Evolutionary conservation across 2,888 invertebrate genomes (phyloP).

Genomic region (Listrodromus nycthemerus): DNA sequence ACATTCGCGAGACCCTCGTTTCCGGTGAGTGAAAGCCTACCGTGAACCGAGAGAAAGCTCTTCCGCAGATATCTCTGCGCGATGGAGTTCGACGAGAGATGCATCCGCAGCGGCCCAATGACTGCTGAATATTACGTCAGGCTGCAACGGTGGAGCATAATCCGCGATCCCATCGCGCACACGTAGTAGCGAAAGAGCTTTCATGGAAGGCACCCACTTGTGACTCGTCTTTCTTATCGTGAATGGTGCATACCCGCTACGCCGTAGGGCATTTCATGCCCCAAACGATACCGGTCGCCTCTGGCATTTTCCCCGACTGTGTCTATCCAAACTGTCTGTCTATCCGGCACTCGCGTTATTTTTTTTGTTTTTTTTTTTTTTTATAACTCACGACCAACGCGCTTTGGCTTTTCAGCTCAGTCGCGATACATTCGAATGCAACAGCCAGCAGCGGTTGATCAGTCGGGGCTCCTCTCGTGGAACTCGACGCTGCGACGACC

Average conservation of each 20-base stretch:
- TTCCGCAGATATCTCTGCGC: background rate
- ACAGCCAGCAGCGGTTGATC: background rate
- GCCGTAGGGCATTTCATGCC: conserved; percentile 8
- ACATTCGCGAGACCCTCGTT: conserved; percentile 27
- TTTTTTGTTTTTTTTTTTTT: conserved; percentile 1
- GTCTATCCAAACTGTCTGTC: conserved; percentile 33
- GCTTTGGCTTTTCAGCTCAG: conserved; percentile 30
- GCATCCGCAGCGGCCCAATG: conserved; percentile 1
- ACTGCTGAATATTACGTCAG: conserved; percentile 4
- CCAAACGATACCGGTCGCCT: conserved; percentile 23
- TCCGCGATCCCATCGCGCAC: conserved; percentile 5
- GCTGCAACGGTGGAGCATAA: background rate
- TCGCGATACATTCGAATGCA: conserved; percentile 11
- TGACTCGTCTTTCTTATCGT: conserved; percentile 29
- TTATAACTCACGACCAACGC: background rate
- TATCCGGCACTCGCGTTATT: background rate
- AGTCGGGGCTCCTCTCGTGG: conserved; percentile 1
- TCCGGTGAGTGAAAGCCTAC: conserved; percentile 33
- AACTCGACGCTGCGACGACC: background rate
- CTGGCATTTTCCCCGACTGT: conserved; percentile 1
- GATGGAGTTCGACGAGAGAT: conserved; percentile 26
- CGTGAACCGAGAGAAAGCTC: background rate
- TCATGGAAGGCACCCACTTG: conserved; percentile 23
- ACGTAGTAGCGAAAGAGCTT: conserved; percentile 10
- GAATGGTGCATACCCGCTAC: conserved; percentile 23